A percentile compares a stretch with the other conserved stretches of the same genome.
Conservation (phyloP, 2,888 invertebrate species). For the Rhimphoctona megacephalus region DNA sequence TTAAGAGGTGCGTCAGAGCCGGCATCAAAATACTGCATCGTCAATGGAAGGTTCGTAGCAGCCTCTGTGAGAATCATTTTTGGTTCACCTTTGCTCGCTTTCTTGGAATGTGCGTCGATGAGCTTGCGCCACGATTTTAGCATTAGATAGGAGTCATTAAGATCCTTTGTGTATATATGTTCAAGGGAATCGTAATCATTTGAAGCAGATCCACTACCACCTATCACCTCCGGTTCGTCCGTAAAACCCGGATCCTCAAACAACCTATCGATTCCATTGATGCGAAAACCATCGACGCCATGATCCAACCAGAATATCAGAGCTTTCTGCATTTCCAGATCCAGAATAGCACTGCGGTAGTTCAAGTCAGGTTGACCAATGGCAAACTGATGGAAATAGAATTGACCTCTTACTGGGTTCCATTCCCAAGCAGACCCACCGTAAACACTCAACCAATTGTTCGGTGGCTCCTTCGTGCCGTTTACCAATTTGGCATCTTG, state of each 20-base stretch:
- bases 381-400: slow-evolving; percentile 88
- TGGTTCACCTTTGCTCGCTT: slow-evolving; percentile 80
- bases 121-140: slow-evolving; percentile 86
- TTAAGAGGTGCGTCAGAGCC: slow-evolving; percentile 87
- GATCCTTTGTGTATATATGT: slow-evolving; percentile 83
- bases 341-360: slow-evolving; percentile 86
- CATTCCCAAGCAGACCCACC: slow-evolving; percentile 88
- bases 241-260: slow-evolving; percentile 76
- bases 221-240: slow-evolving; percentile 78
- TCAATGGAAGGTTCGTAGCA: slow-evolving; percentile 85
- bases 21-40: slow-evolving; percentile 85
- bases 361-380: slow-evolving; percentile 89
- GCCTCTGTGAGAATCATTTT: slow-evolving; percentile 88
- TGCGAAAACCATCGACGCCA: slow-evolving; percentile 88
- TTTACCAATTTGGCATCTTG: slow-evolving; percentile 86
- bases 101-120: slow-evolving; percentile 87
- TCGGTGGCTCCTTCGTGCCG: slow-evolving; percentile 83
- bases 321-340: slow-evolving; percentile 85
- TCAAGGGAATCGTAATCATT: slow-evolving; percentile 79
- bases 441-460: slow-evolving; percentile 86
- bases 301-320: slow-evolving; percentile 87
- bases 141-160: slow-evolving; percentile 81
- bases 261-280: slow-evolving; percentile 84
- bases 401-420: slow-evolving; percentile 86
- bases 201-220: slow-evolving; percentile 60